Evolutionary conservation across 1,140 invertebrate genomes (phyloP).

Genomic region (Drosophila orosa): DNA sequence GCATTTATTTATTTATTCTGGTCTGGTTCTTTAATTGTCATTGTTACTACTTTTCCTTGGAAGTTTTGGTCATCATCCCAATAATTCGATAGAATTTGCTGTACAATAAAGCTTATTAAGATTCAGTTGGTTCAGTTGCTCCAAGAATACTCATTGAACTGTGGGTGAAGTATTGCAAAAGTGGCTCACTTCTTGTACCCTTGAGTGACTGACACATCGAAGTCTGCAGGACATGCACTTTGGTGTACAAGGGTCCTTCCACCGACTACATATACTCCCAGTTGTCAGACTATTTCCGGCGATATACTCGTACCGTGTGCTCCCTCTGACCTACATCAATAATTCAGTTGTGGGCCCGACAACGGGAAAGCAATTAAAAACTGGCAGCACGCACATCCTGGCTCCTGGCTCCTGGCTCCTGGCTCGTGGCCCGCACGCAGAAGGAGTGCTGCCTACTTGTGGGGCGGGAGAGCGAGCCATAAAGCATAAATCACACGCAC

Average conservation of each 20-base stretch:
- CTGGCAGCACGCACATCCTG: slow-evolving; percentile 65
- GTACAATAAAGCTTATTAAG: neutral
- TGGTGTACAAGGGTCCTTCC: neutral
- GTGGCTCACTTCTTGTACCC: neutral
- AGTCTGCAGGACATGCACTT: slow-evolving; percentile 8
- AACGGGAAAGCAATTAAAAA: slow-evolving; percentile 74
- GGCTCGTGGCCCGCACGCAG: neutral
- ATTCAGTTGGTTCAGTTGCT: neutral
- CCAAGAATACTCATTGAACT: neutral
- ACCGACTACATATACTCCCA: neutral
- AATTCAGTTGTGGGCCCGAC: slow-evolving; percentile 57
- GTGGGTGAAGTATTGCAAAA: neutral
- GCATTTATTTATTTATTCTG: neutral
- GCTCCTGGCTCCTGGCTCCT: neutral
- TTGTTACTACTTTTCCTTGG: neutral
- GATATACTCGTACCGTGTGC: slow-evolving; percentile 3
- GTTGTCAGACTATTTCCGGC: slow-evolving; percentile 33
- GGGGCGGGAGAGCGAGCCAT: slow-evolving; percentile 6
- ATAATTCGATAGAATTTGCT: neutral
- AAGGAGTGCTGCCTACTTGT: slow-evolving; percentile 42
- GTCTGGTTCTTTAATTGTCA: neutral
- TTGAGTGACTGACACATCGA: slow-evolving; percentile 14
- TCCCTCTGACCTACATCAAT: slow-evolving; percentile 72
- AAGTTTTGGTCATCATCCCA: neutral
- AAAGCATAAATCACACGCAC: slow-evolving; percentile 72